Evolutionary conservation across 2,888 invertebrate genomes (phyloP), one percentile per base, ranked within the genome.

Genomic region (Acronicta leporina): DNA sequence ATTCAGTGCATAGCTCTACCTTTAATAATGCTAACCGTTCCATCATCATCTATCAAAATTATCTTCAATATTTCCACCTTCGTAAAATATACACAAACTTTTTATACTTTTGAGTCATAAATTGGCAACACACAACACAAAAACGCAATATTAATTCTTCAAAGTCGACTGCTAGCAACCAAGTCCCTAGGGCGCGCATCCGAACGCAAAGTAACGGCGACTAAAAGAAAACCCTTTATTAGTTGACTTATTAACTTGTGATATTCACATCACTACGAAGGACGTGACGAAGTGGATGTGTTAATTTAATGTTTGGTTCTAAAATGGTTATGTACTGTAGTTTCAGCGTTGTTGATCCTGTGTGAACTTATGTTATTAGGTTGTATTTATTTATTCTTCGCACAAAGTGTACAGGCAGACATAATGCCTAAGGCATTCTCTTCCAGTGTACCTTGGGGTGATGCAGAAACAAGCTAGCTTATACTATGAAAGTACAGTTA

Each of bases 201-300:
- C 43, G 45, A 70, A 73, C 63, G 60, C 69, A 59, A 68, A 64
- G 54, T 58, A 60, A 56, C 49, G 60, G 61, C 60, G 51, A 67
- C 63, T 68, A 70, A 85, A 86, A 84, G 81, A 84, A 86, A 85
- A 81, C 83, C 81, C 80, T 82, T 82, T 83, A 82, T 87, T 86
- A 85, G 82, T 79, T 73, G 75, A 75, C 78, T 82, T 87, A 86
- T 86, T 87, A 86, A 82, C 81, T 83, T 72, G 81, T 79, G 79
- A 82, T 82, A 80, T 78, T 79, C 75, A 46, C 63, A 51, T 25
- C 33, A 25, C 44, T 56, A 53, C 43, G 68, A 65, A 58, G 16
- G 9, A 45, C 6, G 1, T 35, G 43, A 20, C 0, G 0, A 14
- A 15, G 4, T 71, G 68, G 71, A 80, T 76, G 35, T 40, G 79